phyloP scores from a whole-genome alignment of 2,888 invertebrate genomes.

The Diploptera punctata region DNA sequence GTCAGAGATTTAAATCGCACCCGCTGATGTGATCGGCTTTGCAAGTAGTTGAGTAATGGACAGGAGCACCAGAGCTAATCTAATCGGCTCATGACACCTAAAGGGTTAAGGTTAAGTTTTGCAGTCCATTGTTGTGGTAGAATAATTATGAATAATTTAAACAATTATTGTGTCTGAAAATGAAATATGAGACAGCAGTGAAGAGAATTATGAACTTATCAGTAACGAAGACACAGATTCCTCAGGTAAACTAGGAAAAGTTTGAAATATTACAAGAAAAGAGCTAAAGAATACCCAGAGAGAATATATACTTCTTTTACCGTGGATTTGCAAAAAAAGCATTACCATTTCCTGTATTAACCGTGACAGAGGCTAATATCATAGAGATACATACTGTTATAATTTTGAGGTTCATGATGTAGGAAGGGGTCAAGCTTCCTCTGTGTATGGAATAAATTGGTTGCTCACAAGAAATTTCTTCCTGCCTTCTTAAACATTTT shows the following conservation, averaged over 20 bases:
- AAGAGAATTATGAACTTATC: background rate
- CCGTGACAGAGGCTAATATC: background rate
- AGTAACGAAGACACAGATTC: background rate
- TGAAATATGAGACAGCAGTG: background rate
- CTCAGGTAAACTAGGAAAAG: background rate
- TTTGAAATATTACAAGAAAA: conserved; percentile 2
- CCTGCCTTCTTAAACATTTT: background rate
- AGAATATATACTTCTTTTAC: background rate
- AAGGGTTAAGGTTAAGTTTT: no score
- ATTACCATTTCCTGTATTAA: conserved; percentile 9
- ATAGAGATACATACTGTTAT: background rate
- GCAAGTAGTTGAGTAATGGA: no score
- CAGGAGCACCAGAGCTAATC: no score
- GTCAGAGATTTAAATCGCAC: no score
- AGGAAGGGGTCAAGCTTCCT: background rate
- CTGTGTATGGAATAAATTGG: background rate
- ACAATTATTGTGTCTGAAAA: background rate
- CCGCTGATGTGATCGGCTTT: no score
- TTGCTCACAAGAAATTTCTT: background rate
- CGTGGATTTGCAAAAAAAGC: background rate
- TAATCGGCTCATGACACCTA: no score
- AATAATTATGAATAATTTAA: background rate
- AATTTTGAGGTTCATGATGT: conserved; percentile 2
- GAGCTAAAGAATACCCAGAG: background rate
- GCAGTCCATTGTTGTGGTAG: background rate